Evolutionary conservation across 2,888 invertebrate species (phyloP), one percentile per base, ranked within the genome.

Genomic region (Leucozona laternaria): DNA sequence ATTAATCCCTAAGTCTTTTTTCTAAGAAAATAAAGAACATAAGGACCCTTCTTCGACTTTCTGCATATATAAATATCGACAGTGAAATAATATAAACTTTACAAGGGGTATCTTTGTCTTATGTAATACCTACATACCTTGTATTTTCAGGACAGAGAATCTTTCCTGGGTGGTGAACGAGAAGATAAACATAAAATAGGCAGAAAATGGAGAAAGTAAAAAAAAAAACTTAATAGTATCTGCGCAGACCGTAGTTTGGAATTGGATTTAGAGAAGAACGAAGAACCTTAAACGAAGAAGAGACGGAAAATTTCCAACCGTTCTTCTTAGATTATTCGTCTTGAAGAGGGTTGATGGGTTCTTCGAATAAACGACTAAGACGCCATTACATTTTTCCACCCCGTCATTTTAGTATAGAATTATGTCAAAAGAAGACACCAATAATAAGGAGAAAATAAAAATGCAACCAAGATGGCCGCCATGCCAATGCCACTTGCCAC

Each of bases 301-400:
- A 50, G 31, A 75, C 25, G 17, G 25, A 50, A 45, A 34, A 60
- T 13, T 60, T 50, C 71, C 28, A 25, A 43, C 53, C 64, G 3
- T 48, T 85, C 62, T 68, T 73, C 68, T 40, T 57, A 77, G 66
- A 68, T 43, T 40, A 25, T 10, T 81, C 53, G 72, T 73, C 80
- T 79, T 62, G 17, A 71, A 66, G 66, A 58, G 84, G 84, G 85
- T 81, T 81, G 81, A 68, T 34, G 48, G 22, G 2, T 66, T 62
- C 57, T 48, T 17, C 17, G 45, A 72, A 58, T 64, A 66, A 64
- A 62, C 72, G 84, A n/a, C n/a, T n/a, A n/a, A n/a, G n/a, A 80
- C 86, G 86, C 86, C 86, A 86, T 86, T 86, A 80, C 68, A 77
- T 55, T 73, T 68, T 68, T 31, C 66, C 77, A 55, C 28, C 50